phyloP scores from a whole-genome alignment of 2,888 invertebrate species.

The Slavum lentiscoides region DNA sequence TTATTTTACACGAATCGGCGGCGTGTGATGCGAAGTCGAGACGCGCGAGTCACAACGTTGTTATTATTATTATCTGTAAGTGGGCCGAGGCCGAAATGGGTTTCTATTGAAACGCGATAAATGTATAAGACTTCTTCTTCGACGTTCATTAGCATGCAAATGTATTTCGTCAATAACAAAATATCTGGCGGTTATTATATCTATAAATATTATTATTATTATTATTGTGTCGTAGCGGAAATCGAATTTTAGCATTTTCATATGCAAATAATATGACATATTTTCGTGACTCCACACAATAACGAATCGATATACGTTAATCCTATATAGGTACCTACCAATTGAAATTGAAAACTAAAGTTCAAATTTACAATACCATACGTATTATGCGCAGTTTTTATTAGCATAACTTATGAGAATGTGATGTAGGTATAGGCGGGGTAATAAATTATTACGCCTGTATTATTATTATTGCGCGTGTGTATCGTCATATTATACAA shows the following conservation, averaged over 20 bases:
- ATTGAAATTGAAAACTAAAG: neutral
- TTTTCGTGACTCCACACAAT: neutral
- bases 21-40: too few species aligned
- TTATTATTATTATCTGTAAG: neutral
- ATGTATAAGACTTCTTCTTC: neutral
- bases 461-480: too few species aligned
- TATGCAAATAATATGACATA: neutral
- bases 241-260: constrained; percentile 10
- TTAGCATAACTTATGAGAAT: neutral
- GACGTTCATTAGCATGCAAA: constrained; percentile 11
- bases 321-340: neutral
- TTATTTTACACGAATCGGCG: too few species aligned
- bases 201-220: too few species aligned
- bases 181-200: neutral
- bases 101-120: neutral
- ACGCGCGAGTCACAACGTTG: too few species aligned
- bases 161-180: neutral
- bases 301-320: neutral
- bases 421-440: neutral
- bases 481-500: too few species aligned
- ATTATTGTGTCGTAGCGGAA: neutral
- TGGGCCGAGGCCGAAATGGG: constrained; percentile 9
- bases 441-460: neutral
- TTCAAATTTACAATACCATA: neutral
- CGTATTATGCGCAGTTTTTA: too few species aligned